Evolutionary conservation across 2,888 invertebrate species (phyloP), one percentile per base, ranked within the genome.

Genomic region (Epirrita christyi): DNA sequence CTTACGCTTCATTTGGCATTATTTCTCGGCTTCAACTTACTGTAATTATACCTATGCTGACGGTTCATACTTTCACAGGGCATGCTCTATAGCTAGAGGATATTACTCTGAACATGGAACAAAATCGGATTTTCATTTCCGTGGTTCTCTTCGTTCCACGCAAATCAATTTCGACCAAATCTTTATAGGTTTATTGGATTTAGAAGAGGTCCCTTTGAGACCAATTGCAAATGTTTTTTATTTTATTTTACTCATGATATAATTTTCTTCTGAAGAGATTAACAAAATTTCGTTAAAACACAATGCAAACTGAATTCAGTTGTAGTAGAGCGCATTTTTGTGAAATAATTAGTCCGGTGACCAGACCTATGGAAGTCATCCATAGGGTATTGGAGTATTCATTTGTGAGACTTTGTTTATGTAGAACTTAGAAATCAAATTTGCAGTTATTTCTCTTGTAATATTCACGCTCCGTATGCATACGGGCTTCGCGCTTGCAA

Each of bases 61-160:
- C 28, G 1, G 46, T 46, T 46, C 46, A 46, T 46, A 15, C 21
- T 4, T 36, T n/a, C 2, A 6, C 15, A 8, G 8, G 14, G 11
- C 40, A 11, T 32, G 29, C 15, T 38, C 58, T 40, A 53, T 28
- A 38, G 13, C 21, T 38, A 28, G 0, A 0, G 7, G 6, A 38
- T 29, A 37, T 47, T 51, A 48, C 51, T 36, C 55, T 52, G 38
- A 47, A 40, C 14, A 46, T 38, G 47, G 36, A 52, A 51, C 21
- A 43, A 53, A 59, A 59, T 59, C 51, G 55, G 51, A 55, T 59
- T 59, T 59, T 52, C 55, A 43, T 55, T 59, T 51, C 55, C 55
- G 46, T 51, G 54, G 54, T 42, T 55, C 50, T 50, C 38, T 45
- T 47, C 50, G 34, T 50, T 42, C 32, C 49, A 50, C 46, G 53